A percentile compares a stretch with the other conserved stretches of the same genome.
phyloP scores from a whole-genome alignment of 2,888 invertebrate species.

The Microctonus brassicae region DNA sequence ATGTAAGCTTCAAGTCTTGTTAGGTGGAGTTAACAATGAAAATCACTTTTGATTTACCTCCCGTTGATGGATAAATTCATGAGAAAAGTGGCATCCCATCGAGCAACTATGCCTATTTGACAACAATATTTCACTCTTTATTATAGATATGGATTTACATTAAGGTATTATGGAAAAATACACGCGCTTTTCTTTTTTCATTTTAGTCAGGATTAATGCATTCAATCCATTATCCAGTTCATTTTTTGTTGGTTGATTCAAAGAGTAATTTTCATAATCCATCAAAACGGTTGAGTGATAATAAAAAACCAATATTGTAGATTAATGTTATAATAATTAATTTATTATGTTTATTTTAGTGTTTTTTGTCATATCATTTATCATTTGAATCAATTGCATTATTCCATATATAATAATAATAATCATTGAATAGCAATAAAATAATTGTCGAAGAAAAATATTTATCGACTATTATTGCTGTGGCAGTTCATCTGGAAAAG shows the following conservation, averaged over 20 bases:
- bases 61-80: neutral
- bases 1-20: neutral
- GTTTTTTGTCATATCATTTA: no score
- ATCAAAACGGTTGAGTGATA: no score
- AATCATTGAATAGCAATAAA: conserved; percentile 21
- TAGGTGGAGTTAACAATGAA: neutral
- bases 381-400: no score
- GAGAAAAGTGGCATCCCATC: neutral
- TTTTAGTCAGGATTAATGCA: no score
- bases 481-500: conserved; percentile 77
- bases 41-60: neutral
- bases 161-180: neutral
- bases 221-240: no score
- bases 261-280: no score
- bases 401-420: no score
- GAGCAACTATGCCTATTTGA: neutral
- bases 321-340: no score
- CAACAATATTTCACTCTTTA: neutral
- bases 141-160: neutral
- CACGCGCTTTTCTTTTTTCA: no score
- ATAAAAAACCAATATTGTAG: no score
- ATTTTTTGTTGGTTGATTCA: no score
- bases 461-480: neutral
- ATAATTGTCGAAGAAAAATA: conserved; percentile 6
- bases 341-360: no score